Evolutionary conservation across 2,113 vertebrate genomes (phyloP).

Genomic region (Gymnobelideus leadbeateri): DNA sequence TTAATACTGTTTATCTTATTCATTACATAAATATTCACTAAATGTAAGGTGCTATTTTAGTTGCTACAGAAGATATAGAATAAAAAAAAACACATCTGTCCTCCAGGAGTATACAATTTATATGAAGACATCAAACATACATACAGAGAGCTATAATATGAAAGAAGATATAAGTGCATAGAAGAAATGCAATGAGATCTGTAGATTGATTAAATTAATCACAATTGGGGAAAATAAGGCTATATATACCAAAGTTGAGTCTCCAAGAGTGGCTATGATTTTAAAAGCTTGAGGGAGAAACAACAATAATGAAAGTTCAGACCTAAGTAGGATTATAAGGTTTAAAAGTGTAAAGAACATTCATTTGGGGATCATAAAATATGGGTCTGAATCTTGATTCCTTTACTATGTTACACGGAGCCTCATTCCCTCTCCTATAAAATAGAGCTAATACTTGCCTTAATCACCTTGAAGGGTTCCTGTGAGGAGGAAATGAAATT

Average conservation of each 20-base stretch:
- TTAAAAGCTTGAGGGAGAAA: not conserved
- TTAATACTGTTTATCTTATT: not conserved
- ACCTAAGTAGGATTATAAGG: not conserved
- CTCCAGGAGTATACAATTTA: not conserved
- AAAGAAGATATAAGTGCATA: not conserved
- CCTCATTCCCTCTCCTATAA: not conserved
- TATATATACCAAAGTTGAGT: not conserved
- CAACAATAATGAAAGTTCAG: not conserved
- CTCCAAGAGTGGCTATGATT: not conserved
- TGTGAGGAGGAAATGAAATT: not conserved
- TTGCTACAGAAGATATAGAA: not conserved
- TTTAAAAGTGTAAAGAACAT: not conserved
- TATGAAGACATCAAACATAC: not conserved
- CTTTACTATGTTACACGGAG: not conserved
- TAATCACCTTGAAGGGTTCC: not conserved
- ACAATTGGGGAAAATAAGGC: not conserved
- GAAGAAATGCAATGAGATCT: not conserved
- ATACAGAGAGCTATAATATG: not conserved
- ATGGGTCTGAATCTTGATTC: not conserved
- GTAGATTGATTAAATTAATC: not conserved
- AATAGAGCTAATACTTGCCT: not conserved
- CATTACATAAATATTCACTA: not conserved
- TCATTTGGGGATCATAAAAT: not conserved
- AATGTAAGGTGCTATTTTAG: not conserved
- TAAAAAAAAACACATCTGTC: not conserved